Base-by-base conservation (phyloP, 2,888 invertebrate species). In the Merodon equestris region DNA sequence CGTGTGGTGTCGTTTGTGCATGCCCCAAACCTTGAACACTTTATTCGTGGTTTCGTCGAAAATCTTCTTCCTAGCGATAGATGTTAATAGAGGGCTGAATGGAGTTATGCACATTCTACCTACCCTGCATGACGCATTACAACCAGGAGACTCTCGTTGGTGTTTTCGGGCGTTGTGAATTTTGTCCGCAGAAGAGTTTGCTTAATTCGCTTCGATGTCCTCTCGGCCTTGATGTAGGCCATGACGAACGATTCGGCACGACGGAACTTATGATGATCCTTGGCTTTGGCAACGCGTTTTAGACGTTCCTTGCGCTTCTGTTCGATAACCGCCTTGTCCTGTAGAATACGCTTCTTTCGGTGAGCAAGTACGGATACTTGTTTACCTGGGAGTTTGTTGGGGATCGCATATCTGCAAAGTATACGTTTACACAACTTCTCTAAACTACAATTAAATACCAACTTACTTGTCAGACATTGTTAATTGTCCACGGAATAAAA, bases 201-300 rank as follows among this genome's bases (percentile, higher is more conserved):
- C 13, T 84, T 85, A 0, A 87, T 88, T 1, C 88, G 84, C 13
- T 86, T 87, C 0, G 86, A 81, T 1, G 87, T 88, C 2, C 87
- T 84, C 58, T 89, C 89, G 0, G 88, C 87, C 68, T 88, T 89
- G 0, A 88, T 17, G 54, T 86, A 86, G 15, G 84, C 84, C 87
- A 87, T 88, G 0, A 89, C 86, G 75, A 89, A 89, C 1, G 87
- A 86, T 81, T 89, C 89, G 1, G 89, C 87, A n/a, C 89, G 86
- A 9, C 83, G 84, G 73, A 89, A 89, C 61, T 86, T 86, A 57
- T 87, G 87, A 47, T 86, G 86, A 1, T 84, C 82, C n/a, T 82
- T 85, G 0, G 70, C 57, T 60, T 84, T 84, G 10, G 83, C 81
- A 9, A 85, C 72, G 15, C 85, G 86, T 61, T 86, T 86, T 19